Evolutionary conservation across 2,888 invertebrate genomes (phyloP).

Genomic region (Epirrita christyi): DNA sequence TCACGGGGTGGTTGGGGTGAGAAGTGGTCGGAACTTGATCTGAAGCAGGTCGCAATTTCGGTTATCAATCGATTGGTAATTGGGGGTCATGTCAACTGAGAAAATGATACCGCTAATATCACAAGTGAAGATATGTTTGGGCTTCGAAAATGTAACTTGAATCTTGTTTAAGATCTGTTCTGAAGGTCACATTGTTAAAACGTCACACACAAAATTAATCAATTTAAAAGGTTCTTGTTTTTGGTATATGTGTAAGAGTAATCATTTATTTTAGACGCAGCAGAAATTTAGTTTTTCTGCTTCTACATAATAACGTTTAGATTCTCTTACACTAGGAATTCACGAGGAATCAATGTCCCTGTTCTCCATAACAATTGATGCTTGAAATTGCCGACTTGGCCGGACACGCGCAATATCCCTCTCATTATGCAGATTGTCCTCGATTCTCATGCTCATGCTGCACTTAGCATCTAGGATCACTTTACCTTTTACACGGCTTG

Average conservation of each 20-base stretch:
- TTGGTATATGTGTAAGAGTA: too few relatives aligned
- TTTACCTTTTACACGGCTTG: slow-evolving; percentile 28
- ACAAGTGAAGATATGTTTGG: slow-evolving; percentile 25
- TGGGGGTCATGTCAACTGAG: slow-evolving; percentile 70
- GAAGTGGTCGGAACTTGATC: slow-evolving; percentile 79
- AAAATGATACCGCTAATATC: slow-evolving; percentile 60
- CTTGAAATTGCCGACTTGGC: slow-evolving; percentile 74
- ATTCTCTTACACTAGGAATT: not conserved
- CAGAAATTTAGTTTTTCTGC: not conserved
- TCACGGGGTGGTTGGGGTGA: slow-evolving; percentile 58
- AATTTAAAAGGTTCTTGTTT: too few relatives aligned
- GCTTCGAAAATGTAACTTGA: slow-evolving; percentile 20
- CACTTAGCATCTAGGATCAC: slow-evolving; percentile 59
- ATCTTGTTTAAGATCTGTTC: not conserved
- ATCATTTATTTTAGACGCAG: not conserved
- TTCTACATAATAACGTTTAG: too few relatives aligned
- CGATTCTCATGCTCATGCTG: slow-evolving; percentile 69
- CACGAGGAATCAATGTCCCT: slow-evolving; percentile 63
- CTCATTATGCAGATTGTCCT: slow-evolving; percentile 80
- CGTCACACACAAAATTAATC: too few relatives aligned
- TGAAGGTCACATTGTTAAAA: too few relatives aligned
- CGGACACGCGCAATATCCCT: slow-evolving; percentile 75
- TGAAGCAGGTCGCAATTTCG: slow-evolving; percentile 65
- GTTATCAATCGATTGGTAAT: slow-evolving; percentile 77
- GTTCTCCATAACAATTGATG: slow-evolving; percentile 71